A percentile compares a stretch with the other conserved stretches of the same genome.
These are phyloP conservation scores for Lutjanus campechanus DNA, from an alignment of 2,797 vertebrate genomes.

Conservation along the genomic window DNA sequence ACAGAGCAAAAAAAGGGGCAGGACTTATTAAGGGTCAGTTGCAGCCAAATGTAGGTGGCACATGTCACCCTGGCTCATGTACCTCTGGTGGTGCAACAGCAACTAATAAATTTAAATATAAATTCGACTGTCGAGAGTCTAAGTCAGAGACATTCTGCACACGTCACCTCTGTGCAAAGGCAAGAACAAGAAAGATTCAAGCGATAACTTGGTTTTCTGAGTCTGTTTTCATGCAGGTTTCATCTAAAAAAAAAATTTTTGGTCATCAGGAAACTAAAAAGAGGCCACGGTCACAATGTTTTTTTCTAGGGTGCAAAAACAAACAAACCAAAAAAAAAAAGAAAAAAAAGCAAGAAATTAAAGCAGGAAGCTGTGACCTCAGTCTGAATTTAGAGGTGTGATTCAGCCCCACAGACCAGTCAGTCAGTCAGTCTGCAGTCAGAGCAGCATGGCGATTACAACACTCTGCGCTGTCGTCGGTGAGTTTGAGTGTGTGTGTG, in stretches of 20 bases:
- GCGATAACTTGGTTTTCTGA: background rate
- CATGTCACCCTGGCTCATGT: no score
- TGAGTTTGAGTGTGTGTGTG: constrained; percentile 31
- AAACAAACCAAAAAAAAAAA: no score
- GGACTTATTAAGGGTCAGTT: no score
- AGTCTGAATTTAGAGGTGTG: background rate
- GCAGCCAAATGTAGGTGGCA: no score
- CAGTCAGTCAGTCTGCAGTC: background rate
- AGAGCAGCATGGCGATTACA: constrained; percentile 46
- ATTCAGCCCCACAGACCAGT: background rate
- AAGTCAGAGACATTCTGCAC: background rate
- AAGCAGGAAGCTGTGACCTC: constrained; percentile 31
- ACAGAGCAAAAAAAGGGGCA: no score
- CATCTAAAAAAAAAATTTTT: no score
- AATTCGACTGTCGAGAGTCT: no score
- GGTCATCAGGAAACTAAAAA: no score
- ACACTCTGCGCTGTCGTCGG: constrained; percentile 43
- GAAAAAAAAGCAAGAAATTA: no score
- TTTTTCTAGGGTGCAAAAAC: background rate
- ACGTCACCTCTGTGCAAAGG: background rate
- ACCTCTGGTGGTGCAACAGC: no score
- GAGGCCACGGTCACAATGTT: background rate
- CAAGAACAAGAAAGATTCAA: no score
- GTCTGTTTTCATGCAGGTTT: background rate
- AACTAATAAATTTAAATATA: no score